These are phyloP conservation scores for Bufo bufo DNA, from an alignment of 2,113 vertebrate genomes.

Conservation along the genomic window DNA sequence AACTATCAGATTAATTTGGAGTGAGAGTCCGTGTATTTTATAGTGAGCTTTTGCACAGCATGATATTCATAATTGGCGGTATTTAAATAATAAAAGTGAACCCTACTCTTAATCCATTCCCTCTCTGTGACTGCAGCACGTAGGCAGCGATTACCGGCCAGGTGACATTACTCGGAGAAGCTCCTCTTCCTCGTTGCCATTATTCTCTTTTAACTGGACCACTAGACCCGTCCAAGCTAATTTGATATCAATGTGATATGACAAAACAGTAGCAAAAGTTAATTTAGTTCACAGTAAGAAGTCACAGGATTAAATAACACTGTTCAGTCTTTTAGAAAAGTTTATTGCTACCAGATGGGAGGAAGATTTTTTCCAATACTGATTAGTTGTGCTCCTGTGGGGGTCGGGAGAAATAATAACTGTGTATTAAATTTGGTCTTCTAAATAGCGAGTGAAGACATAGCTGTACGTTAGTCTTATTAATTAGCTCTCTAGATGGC, in stretches of 20 bases:
- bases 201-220: conserved; percentile 60
- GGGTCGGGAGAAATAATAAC: conserved; percentile 77
- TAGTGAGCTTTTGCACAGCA: conserved; percentile 5
- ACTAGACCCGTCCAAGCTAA: conserved; percentile 65
- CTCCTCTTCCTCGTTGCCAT: conserved; percentile 55
- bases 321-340: conserved; percentile 89
- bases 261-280: conserved; percentile 83
- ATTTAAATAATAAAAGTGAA: conserved; percentile 15
- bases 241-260: conserved; percentile 83
- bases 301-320: conserved; percentile 87
- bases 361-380: conserved; percentile 82
- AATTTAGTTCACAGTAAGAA: conserved; percentile 87
- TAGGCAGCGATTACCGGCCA: background rate
- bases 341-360: conserved; percentile 90
- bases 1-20: conserved; percentile 6
- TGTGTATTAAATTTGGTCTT: conserved; percentile 67
- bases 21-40: background rate
- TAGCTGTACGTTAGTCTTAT: conserved; percentile 11
- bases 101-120: background rate
- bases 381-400: conserved; percentile 73
- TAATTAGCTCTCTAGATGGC: conserved; percentile 27
- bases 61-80: background rate
- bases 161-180: conserved; percentile 19
- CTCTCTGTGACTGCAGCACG: background rate
- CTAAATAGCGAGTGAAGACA: conserved; percentile 47